Percentiles rank a stretch among this genome's conserved stretches.
phyloP scores from a whole-genome alignment of 2,797 vertebrate genomes.

The Takifugu rubripes region DNA sequence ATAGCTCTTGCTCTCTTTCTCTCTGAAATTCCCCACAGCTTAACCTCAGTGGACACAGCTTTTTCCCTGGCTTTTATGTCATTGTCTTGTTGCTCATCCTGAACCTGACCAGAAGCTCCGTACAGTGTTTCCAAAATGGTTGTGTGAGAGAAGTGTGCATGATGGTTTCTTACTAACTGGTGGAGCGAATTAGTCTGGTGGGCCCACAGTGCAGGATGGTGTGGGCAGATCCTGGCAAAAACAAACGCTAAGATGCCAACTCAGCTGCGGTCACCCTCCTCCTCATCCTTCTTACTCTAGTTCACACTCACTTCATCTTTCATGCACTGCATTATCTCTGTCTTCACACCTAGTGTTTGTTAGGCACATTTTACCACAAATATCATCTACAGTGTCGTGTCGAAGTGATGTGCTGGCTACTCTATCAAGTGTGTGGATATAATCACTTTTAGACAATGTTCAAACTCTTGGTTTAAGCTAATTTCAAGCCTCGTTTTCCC shows the following conservation, averaged over 20 bases:
- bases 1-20: constrained; percentile 5
- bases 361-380: constrained; percentile 84
- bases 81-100: constrained; percentile 57
- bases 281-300: constrained; percentile 9
- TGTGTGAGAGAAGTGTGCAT: background rate
- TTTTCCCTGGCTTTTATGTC: constrained; percentile 60
- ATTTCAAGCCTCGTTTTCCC: constrained; percentile 47
- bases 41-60: constrained; percentile 38
- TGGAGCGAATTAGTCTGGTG: constrained; percentile 36
- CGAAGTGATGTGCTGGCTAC: constrained; percentile 95
- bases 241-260: constrained; percentile 35
- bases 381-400: constrained; percentile 99
- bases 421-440: constrained; percentile 72
- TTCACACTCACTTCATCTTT: constrained; percentile 15
- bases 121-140: constrained; percentile 22
- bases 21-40: constrained; percentile 17
- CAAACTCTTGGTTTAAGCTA: constrained; percentile 56
- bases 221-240: constrained; percentile 40
- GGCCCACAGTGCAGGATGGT: constrained; percentile 44
- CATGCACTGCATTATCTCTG: constrained; percentile 28
- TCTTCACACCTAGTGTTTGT: constrained; percentile 68
- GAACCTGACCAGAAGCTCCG: constrained; percentile 24
- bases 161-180: constrained; percentile 41
- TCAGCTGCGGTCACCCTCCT: constrained; percentile 23
- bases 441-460: constrained; percentile 68